A percentile compares a stretch with the other conserved stretches of the same genome.
phyloP scores from a whole-genome alignment of 2,888 invertebrate species.

The Drosophila merina region DNA sequence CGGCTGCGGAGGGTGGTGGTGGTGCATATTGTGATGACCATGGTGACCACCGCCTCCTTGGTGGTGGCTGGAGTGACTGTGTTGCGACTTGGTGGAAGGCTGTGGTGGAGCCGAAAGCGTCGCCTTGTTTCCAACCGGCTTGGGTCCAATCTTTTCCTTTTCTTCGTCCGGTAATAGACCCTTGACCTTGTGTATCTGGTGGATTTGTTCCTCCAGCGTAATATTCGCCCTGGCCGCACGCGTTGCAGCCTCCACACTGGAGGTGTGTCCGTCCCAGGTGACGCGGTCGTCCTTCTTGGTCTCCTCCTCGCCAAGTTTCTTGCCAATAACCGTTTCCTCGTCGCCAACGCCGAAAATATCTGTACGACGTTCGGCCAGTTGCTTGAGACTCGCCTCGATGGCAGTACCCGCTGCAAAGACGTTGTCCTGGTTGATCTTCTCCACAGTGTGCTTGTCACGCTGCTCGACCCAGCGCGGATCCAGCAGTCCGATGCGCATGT shows the following conservation, averaged over 20 bases:
- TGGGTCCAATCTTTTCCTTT: constrained; percentile 98
- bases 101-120: constrained; percentile 82
- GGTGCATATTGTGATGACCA: constrained; percentile 61
- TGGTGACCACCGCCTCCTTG: constrained; percentile 61
- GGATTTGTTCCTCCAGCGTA: constrained; percentile 97
- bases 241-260: constrained; percentile 97
- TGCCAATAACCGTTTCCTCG: constrained; percentile 99
- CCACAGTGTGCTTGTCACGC: constrained; percentile 95
- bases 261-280: constrained; percentile 99
- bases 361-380: constrained; percentile 98
- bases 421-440: constrained; percentile 95
- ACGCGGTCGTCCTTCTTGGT: constrained; percentile 94
- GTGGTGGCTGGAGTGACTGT: constrained; percentile 54
- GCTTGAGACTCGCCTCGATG: constrained; percentile 97
- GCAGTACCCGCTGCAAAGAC: constrained; percentile 88
- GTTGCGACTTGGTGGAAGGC: constrained; percentile 66
- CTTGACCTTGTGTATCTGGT: constrained; percentile 97
- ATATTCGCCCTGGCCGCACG: constrained; percentile 97
- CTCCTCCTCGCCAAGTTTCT: constrained; percentile 97
- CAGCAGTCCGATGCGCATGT: constrained; percentile 97
- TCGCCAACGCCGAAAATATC: constrained; percentile 99
- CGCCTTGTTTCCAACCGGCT: constrained; percentile 86
- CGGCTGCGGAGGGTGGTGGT: constrained; percentile 54
- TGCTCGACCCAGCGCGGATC: constrained; percentile 99
- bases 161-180: constrained; percentile 97